Evolutionary conservation across 2,113 vertebrate genomes (phyloP).

Genomic region (Nipponia nippon): DNA sequence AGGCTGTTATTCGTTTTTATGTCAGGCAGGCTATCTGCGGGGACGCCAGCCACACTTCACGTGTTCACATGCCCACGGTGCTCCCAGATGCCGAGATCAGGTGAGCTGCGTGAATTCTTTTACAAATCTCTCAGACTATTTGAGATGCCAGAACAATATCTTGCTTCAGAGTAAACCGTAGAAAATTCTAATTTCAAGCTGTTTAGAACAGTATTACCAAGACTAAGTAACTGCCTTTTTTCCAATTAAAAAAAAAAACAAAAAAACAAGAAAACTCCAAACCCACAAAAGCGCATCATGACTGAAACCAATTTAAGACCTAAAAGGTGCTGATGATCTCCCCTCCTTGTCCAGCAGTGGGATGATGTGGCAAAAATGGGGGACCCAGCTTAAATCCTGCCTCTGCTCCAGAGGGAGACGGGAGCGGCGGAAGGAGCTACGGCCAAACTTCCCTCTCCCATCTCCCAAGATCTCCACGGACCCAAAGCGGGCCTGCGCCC

Average conservation of each 20-base stretch:
- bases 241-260: too few relatives aligned
- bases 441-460: not conserved
- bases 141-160: not conserved
- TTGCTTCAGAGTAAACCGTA: not conserved
- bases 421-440: not conserved
- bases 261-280: too few relatives aligned
- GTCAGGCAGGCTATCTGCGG: not conserved
- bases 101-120: not conserved
- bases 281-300: not conserved
- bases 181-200: not conserved
- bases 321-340: not conserved
- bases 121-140: not conserved
- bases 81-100: not conserved
- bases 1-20: not conserved
- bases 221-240: not conserved
- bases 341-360: not conserved
- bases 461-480: not conserved
- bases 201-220: not conserved
- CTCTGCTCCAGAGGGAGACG: not conserved
- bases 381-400: not conserved
- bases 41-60: not conserved
- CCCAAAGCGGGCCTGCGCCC: not conserved
- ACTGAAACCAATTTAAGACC: not conserved
- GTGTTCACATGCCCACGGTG: not conserved
- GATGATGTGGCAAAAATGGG: accelerated